These are phyloP conservation scores for Gila orcuttii DNA, from an alignment of 2,113 vertebrate species.

Conservation along the genomic window DNA sequence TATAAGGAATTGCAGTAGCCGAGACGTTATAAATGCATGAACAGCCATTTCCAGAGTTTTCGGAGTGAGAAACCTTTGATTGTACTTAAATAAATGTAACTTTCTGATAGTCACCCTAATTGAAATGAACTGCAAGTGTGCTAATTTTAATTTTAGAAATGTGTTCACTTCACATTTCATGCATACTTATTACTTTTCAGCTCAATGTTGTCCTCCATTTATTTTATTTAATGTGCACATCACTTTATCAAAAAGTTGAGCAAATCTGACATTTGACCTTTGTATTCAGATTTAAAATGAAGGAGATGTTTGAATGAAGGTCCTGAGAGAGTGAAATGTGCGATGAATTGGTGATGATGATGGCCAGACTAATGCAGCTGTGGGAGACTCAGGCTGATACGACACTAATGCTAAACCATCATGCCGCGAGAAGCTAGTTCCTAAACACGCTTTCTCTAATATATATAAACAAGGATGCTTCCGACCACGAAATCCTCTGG, in stretches of 20 bases:
- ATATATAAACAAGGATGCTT: slow-evolving; percentile 33
- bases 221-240: neutral
- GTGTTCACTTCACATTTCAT: neutral
- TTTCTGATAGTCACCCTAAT: neutral
- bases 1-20: no score
- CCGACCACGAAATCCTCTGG: slow-evolving; percentile 2
- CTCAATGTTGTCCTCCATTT: neutral
- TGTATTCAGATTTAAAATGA: slow-evolving; percentile 27
- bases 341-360: slow-evolving; percentile 76
- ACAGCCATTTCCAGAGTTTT: no score
- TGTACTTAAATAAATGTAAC: neutral
- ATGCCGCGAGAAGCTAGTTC: slow-evolving; percentile 10
- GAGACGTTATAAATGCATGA: no score
- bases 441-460: neutral
- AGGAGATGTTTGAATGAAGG: slow-evolving; percentile 49
- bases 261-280: slow-evolving; percentile 53
- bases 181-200: neutral
- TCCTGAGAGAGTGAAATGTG: slow-evolving; percentile 58
- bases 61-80: no score
- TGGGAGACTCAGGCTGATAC: slow-evolving; percentile 2
- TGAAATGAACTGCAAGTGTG: neutral
- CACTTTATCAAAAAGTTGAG: slow-evolving; percentile 23
- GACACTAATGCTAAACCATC: slow-evolving; percentile 27
- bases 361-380: slow-evolving; percentile 32
- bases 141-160: neutral